Base-by-base conservation (phyloP, 92 coral and sea anemone species). In the Porites evermanni region DNA sequence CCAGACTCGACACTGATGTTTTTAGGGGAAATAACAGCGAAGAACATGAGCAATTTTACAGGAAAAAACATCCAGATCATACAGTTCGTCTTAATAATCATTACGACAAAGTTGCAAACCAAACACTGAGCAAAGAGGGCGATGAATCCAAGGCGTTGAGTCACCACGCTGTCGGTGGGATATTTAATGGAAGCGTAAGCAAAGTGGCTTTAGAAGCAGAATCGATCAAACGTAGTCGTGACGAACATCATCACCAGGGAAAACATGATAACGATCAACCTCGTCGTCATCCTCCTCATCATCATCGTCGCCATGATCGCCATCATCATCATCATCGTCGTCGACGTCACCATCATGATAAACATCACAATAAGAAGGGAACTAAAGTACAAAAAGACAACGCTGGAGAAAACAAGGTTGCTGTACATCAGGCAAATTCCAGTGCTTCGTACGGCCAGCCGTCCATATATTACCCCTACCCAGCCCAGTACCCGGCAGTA, bases 1-100 rank as follows among this genome's bases (percentile, higher is more conserved):
- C 89, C 67, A 87, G 87, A 60, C 87, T 91, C 6, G 96, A 93
- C 74, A 64, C 74, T 81, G 88, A 86, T 85, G 67, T 83, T 54
- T 87, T 84, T 67, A 88, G 83, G 79, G 94, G 93, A 23, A 64
- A 88, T 23, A 64, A 81, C 20, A 74, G 58, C 21, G 89, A 88
- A 60, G 87, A 83, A 26, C 87, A 70, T 38, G 59, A 18, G 0
- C 19, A 38, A 50, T 23, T 17, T 24, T 78, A 81, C 26, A 56
- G 70, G 13, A 61, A 38, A 44, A 56, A 81, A 58, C 24, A 67
- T 19, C 50, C 61, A 51, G 65, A 69, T 24, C 53, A 51, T 10
- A 64, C 44, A 1, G 32, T 8, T 11, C 51, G 72, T 44, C 70
- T 12, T 2, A 19, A 20, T 4, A 29, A 4, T 16, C 26, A 73